Evolutionary conservation across 2,113 vertebrate genomes (phyloP).

Genomic region (Chloebia gouldiae): DNA sequence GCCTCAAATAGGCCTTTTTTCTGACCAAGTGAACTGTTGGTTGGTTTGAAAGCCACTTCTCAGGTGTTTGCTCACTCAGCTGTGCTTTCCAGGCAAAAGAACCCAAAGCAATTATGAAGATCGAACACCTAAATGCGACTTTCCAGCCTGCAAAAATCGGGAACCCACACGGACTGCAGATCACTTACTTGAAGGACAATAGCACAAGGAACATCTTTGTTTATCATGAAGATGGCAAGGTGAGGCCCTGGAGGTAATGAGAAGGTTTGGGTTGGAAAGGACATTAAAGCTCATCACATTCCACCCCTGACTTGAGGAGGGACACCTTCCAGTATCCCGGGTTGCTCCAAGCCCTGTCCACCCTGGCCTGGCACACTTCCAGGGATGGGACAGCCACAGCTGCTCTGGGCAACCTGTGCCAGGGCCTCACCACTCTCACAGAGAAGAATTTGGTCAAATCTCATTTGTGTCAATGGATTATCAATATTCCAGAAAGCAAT

Average conservation of each 20-base stretch:
- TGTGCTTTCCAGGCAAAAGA: conserved; percentile 85
- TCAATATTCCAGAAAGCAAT: background rate
- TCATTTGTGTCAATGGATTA: background rate
- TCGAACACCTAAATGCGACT: conserved; percentile 88
- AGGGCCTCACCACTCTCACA: fast-evolving
- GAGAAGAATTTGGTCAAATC: background rate
- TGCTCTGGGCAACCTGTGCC: background rate
- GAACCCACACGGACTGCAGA: conserved; percentile 88
- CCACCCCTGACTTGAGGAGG: background rate
- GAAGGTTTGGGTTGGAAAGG: background rate
- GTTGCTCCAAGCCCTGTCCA: fast-evolving
- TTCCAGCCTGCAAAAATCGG: conserved; percentile 94
- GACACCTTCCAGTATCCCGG: background rate
- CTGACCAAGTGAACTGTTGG: background rate
- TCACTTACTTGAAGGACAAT: conserved; percentile 95
- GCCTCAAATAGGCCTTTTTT: background rate
- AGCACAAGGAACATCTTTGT: conserved; percentile 97
- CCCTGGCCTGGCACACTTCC: fast-evolving
- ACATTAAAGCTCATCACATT: background rate
- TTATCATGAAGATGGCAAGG: conserved; percentile 96
- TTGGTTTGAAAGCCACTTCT: background rate
- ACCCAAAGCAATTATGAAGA: conserved; percentile 94
- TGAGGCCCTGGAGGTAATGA: background rate
- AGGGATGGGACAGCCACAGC: background rate
- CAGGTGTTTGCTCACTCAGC: background rate